Conservation (phyloP, 2,113 vertebrate genomes). For the Lepidothrix coronata region DNA sequence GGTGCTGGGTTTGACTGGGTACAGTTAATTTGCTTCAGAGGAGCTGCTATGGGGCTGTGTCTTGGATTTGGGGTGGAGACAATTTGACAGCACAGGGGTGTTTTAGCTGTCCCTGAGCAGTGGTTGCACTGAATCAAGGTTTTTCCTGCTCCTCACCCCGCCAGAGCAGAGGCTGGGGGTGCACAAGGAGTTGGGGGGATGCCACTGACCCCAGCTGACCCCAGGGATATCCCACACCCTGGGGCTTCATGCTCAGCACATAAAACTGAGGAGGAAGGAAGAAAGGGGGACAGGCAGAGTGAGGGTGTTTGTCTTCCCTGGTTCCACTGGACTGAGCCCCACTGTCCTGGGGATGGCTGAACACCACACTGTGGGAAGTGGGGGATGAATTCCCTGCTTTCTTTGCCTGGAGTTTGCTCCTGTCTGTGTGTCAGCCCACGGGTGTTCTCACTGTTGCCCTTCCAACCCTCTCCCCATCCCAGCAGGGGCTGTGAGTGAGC, state of each 20-base stretch:
- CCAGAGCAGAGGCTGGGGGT: background rate
- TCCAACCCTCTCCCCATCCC: background rate
- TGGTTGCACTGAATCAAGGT: background rate
- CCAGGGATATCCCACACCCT: background rate
- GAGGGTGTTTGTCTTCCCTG: background rate
- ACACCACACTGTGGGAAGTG: no score
- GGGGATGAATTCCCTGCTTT: background rate
- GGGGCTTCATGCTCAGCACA: no score
- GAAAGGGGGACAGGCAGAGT: background rate
- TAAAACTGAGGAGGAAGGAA: background rate
- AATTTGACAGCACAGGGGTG: rapidly evolving
- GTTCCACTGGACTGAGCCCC: background rate
- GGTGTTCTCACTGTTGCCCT: background rate
- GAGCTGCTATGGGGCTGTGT: background rate
- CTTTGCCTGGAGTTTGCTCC: background rate
- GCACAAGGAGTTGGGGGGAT: background rate
- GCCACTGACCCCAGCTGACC: background rate
- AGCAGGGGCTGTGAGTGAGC: background rate
- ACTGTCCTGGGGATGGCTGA: background rate
- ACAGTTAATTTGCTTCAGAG: background rate
- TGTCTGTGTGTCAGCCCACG: background rate
- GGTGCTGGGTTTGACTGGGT: background rate
- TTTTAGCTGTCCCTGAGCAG: background rate
- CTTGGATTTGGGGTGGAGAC: background rate
- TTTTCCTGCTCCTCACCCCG: background rate